A percentile compares a stretch with the other conserved stretches of the same genome.
phyloP scores from a whole-genome alignment of 2,797 vertebrate species.

The Arctocebus calabarensis region DNA sequence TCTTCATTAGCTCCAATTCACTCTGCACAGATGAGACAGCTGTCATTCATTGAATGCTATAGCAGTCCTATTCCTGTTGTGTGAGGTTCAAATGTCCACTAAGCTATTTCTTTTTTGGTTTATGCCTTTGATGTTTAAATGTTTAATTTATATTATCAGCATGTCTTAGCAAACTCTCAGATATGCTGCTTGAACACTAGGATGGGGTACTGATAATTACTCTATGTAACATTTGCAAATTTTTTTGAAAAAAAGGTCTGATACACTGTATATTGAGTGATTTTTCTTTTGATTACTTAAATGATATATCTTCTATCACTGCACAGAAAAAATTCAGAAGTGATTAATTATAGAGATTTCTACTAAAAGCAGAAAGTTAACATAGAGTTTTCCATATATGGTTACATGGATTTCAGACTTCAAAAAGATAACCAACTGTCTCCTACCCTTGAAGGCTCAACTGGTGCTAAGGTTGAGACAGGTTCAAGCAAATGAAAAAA shows the following conservation, averaged over 20 bases:
- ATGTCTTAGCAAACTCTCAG: conserved; percentile 7
- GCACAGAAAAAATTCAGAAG: neutral
- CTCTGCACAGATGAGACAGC: conserved; percentile 63
- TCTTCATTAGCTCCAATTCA: conserved; percentile 84
- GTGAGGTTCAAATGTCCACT: neutral
- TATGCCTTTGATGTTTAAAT: neutral
- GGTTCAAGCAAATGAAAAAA: neutral
- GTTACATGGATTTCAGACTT: conserved; percentile 10
- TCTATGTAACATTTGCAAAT: neutral
- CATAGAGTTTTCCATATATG: neutral
- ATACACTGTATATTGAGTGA: neutral
- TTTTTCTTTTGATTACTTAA: conserved; percentile 12
- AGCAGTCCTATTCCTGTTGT: neutral
- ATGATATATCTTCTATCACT: neutral
- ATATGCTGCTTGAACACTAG: neutral
- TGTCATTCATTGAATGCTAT: conserved; percentile 53
- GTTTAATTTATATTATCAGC: conserved; percentile 28
- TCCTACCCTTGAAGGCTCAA: neutral
- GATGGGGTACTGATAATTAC: neutral
- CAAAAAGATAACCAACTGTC: neutral
- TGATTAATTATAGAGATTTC: conserved; percentile 32
- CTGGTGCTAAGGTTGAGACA: neutral
- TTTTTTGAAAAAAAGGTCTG: neutral
- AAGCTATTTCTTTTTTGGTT: neutral
- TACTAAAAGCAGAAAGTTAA: conserved; percentile 54